Evolutionary conservation across 2,888 invertebrate genomes (phyloP), one percentile per base, ranked within the genome.

Genomic region (Cenopis cana): DNA sequence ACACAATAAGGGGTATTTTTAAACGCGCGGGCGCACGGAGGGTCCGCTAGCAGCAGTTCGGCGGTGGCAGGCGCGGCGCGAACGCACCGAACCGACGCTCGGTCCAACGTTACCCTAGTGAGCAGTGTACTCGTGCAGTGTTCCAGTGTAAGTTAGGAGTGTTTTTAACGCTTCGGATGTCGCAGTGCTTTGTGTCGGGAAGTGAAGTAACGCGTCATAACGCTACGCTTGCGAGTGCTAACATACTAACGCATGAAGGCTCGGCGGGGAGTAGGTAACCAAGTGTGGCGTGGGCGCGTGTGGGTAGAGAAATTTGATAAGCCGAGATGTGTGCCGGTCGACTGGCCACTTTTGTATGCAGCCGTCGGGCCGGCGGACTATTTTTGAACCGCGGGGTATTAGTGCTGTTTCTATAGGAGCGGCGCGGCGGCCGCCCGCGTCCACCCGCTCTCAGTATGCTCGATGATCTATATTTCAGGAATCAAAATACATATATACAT

Each of bases 231-330:
- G 84, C 82, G 60, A 80, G 89, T 90, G 90, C 91, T 92, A 91
- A 91, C 89, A 85, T 79, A 92, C 91, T 93, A 93, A 92, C 85
- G 90, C 91, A 91, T 90, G 91, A 81, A 60, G 67, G 57, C 52
- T 52, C 68, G 49, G 55, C 67, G 55, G 73, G 64, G 17, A 10
- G 60, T 54, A 59, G 59, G 59, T 64, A 54, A 66, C 70, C 70
- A 70, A 70, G 65, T 66, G 89, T 73, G 81, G 88, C 87, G 89
- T 87, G 88, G 80, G 80, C 78, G 80, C 81, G 84, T 83, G 90
- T 90, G 89, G 91, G 92, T 82, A 85, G 89, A 83, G 93, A 93
- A 93, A 93, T 93, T 93, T 91, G 93, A 93, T 93, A 93, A 93
- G 91, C 86, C 90, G 85, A 81, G 83, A 79, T 85, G 84, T 78